Evolutionary conservation across 1,140 invertebrate species (phyloP), one percentile per base, ranked within the genome.

Genomic region (Drosophila miranda): DNA sequence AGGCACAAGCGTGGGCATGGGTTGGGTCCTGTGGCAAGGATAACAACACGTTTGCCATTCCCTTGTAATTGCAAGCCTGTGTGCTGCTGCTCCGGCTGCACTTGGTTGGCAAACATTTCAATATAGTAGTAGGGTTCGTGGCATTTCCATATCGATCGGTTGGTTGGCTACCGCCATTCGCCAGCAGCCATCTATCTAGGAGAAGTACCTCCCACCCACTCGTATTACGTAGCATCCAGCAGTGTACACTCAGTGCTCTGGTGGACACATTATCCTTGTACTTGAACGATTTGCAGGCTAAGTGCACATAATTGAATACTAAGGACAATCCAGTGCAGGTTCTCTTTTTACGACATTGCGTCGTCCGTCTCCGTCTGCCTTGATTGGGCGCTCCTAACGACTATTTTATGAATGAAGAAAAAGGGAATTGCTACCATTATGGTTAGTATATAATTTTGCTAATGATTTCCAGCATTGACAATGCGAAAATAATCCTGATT

Each of bases 121-220:
- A 77, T 86, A 86, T 60, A 63, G 69, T 14, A 13, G 28, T 9
- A 19, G 8, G 50, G 74, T 68, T 81, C 74, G 69, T 87, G 77
- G 81, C 82, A 87, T 86, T 86, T 86, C 58, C 74, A 81, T 81
- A 86, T 86, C 81, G 81, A 86, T 87, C 77, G 48, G 60, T 63
- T 30, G 61, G 52, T 49, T 26, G n/a, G 13, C 45, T 38, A 9
- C 11, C 13, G n/a, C 13, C 38, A 34, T 28, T 43, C 49, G 23
- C 23, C 23, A 26, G 23, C 3, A 26, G 68, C 48, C 42, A 52
- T 41, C 69, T 70, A 44, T 70, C 53, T 48, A 5, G 28, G 30
- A 13, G 28, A 7, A 30, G 30, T 9, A 30, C 30, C 30, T 30
- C 30, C 30, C 30, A 9, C 8, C 8, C 8, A 30, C 30, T 70